Evolutionary conservation across 2,888 invertebrate genomes (phyloP).

Genomic region (Caenorhabditis plicata): DNA sequence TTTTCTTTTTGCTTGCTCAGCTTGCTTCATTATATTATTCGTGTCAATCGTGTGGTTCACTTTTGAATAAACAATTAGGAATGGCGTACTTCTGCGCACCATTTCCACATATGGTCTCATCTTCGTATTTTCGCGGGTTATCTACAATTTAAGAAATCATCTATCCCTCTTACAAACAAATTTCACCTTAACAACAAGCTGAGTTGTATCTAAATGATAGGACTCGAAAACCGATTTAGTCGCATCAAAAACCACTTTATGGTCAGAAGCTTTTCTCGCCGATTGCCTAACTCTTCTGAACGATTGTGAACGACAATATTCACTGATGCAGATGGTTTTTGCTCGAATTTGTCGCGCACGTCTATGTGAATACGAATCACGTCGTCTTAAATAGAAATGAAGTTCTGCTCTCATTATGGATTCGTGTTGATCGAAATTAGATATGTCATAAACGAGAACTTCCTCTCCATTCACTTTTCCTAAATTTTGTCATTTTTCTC

Average conservation of each 20-base stretch:
- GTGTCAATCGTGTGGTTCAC: conserved; percentile 42
- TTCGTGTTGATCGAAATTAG: conserved; percentile 29
- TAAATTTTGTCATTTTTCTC: too few species aligned
- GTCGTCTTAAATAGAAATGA: conserved; percentile 35
- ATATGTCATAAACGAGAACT: conserved; percentile 43
- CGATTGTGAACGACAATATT: conserved; percentile 30
- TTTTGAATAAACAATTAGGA: conserved; percentile 38
- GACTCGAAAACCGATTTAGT: conserved; percentile 41
- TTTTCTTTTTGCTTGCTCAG: conserved; percentile 28
- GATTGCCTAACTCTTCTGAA: conserved; percentile 23
- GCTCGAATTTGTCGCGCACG: conserved; percentile 35
- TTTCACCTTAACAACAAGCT: conserved; percentile 25
- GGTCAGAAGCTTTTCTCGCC: conserved; percentile 2
- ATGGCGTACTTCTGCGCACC: conserved; percentile 39
- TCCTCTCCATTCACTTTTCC: conserved; percentile 40
- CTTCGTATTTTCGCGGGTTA: conserved; percentile 31
- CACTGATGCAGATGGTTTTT: conserved; percentile 35
- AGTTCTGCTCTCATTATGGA: conserved; percentile 41
- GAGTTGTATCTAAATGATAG: conserved; percentile 34
- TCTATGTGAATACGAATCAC: conserved; percentile 20
- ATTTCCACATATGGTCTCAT: conserved; percentile 44
- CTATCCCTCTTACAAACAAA: neutral
- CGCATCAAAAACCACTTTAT: conserved; percentile 40
- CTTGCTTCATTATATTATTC: conserved; percentile 20
- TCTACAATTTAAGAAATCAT: conserved; percentile 11